These are phyloP conservation scores for Antheraea yamamai DNA, from an alignment of 2,888 invertebrate species.

Conservation along the genomic window DNA sequence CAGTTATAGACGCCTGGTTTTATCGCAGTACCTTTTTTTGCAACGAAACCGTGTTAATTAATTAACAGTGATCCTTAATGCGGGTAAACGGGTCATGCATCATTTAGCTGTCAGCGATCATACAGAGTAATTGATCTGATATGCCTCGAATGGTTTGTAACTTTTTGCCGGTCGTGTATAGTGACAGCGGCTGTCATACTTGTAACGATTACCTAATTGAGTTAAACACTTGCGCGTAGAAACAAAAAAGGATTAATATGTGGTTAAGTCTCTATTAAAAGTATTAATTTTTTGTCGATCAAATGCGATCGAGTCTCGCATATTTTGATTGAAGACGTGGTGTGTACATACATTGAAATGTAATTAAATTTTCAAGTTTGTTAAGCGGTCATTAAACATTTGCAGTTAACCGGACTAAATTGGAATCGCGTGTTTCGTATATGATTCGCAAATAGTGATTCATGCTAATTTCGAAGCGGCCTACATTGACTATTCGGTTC, in stretches of 20 bases:
- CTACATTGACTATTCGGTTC: constrained; percentile 5
- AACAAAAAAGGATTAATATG: constrained; percentile 28
- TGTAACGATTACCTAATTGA: constrained; percentile 66
- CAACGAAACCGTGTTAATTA: constrained; percentile 68
- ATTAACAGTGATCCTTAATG: constrained; percentile 69
- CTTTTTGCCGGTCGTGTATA: constrained; percentile 57
- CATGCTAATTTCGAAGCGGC: background rate
- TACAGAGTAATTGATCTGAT: constrained; percentile 35
- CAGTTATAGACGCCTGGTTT: constrained; percentile 46
- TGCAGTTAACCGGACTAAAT: constrained; percentile 22
- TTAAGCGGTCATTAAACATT: constrained; percentile 19
- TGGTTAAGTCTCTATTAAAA: constrained; percentile 15
- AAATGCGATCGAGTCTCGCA: constrained; percentile 7
- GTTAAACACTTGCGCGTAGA: constrained; percentile 53
- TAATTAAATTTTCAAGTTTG: constrained; percentile 16
- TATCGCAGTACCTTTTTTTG: constrained; percentile 54
- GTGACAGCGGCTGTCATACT: constrained; percentile 62
- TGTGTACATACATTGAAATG: constrained; percentile 17
- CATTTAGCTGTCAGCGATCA: constrained; percentile 41
- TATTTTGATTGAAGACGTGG: constrained; percentile 17
- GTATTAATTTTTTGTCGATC: constrained; percentile 6
- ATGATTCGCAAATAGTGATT: constrained; percentile 17
- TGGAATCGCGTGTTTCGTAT: constrained; percentile 18
- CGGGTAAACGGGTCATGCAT: constrained; percentile 61
- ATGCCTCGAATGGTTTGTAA: constrained; percentile 39